phyloP scores from a whole-genome alignment of 2,113 vertebrate species.

The Nycticryphes semicollaris region DNA sequence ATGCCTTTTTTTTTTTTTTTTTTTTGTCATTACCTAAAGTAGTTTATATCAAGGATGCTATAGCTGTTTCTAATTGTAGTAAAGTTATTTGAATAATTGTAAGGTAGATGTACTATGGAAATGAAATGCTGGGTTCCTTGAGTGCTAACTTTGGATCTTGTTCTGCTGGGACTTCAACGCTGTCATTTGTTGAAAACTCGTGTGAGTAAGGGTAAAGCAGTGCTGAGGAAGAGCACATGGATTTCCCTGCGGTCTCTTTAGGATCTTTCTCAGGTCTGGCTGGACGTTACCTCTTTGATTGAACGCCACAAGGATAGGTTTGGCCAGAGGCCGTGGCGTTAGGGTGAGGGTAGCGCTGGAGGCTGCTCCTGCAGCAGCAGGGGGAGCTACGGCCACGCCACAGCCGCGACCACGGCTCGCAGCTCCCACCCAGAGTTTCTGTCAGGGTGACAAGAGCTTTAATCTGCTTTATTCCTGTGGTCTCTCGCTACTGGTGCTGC shows the following conservation, averaged over 20 bases:
- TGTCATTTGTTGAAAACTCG: neutral
- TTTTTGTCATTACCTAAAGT: neutral
- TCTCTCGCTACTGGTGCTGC: neutral
- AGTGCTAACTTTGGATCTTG: neutral
- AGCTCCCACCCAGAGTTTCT: neutral
- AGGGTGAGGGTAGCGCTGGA: accelerated
- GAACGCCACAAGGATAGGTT: neutral
- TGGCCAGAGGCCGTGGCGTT: no score
- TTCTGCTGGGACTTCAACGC: neutral
- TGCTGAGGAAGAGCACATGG: accelerated
- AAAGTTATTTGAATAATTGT: neutral
- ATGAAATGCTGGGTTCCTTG: neutral
- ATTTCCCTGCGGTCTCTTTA: accelerated
- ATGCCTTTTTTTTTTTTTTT: neutral
- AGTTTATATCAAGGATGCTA: neutral
- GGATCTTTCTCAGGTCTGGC: accelerated
- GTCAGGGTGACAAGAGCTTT: neutral
- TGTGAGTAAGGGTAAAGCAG: accelerated
- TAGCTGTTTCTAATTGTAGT: neutral
- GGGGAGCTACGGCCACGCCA: neutral
- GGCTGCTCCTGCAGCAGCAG: neutral
- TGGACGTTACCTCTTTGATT: accelerated
- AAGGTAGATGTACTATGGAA: neutral
- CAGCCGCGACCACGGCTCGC: no score
- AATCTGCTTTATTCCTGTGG: neutral